phyloP scores from a whole-genome alignment of 2,797 vertebrate genomes.

The Sebastes melanostomus region DNA sequence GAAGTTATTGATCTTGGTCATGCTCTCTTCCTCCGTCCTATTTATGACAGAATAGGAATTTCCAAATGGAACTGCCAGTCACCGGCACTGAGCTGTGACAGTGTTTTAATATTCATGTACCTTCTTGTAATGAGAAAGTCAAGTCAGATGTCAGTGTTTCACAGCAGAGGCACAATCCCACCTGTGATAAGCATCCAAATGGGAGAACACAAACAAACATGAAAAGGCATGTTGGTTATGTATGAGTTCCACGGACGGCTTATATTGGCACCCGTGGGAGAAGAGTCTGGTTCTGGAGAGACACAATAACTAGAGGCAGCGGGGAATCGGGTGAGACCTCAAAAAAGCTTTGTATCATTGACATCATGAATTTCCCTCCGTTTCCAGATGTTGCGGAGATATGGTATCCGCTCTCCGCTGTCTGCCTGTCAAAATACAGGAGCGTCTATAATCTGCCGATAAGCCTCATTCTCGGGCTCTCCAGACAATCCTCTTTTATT shows the following conservation, averaged over 20 bases:
- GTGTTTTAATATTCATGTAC: constrained; percentile 63
- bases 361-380: constrained; percentile 17
- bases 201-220: constrained; percentile 54
- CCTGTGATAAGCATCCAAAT: constrained; percentile 60
- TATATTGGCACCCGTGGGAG: constrained; percentile 22
- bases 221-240: constrained; percentile 49
- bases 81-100: constrained; percentile 32
- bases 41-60: constrained; percentile 37
- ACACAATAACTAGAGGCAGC: constrained; percentile 28
- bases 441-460: constrained; percentile 34
- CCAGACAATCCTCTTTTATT: constrained; percentile 23
- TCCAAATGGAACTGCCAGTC: constrained; percentile 58
- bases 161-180: constrained; percentile 42
- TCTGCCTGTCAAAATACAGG: constrained; percentile 26
- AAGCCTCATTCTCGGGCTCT: constrained; percentile 5
- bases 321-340: constrained; percentile 9
- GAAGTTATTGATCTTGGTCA: constrained; percentile 44
- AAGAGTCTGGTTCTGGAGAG: constrained; percentile 26
- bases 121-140: constrained; percentile 55
- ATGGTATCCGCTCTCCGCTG: neutral
- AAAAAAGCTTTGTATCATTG: constrained; percentile 13
- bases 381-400: constrained; percentile 29
- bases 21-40: constrained; percentile 4
- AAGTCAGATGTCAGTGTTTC: constrained; percentile 64
- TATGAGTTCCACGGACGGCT: constrained; percentile 23